phyloP scores from a whole-genome alignment of 1,140 invertebrate genomes.

The Aricia agestis region DNA sequence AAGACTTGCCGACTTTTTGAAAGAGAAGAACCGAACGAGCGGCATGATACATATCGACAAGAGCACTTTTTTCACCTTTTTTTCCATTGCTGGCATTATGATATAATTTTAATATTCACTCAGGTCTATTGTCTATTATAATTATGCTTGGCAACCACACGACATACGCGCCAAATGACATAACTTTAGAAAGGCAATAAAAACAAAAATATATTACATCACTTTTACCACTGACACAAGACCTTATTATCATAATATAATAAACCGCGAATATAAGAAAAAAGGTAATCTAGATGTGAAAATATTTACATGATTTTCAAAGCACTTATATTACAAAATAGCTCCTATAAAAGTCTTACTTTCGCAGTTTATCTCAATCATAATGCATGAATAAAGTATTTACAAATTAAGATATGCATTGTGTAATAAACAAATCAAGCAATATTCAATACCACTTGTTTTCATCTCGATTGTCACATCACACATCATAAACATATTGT shows the following conservation, averaged over 20 bases:
- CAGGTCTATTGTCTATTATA: background rate
- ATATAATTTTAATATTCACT: background rate
- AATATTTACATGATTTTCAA: background rate
- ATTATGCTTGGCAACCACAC: background rate
- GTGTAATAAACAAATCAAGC: background rate
- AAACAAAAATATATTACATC: background rate
- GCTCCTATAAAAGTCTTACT: background rate
- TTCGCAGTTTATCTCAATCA: background rate
- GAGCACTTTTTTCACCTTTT: too few relatives aligned
- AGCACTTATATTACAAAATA: background rate
- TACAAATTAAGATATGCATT: background rate
- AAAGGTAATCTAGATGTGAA: too few relatives aligned
- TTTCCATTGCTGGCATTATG: too few relatives aligned
- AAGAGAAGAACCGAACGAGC: too few relatives aligned
- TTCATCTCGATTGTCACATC: too few relatives aligned
- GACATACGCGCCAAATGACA: conserved; percentile 1
- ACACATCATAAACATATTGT: too few relatives aligned
- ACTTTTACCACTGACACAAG: background rate
- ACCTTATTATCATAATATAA: too few relatives aligned
- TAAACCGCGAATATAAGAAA: too few relatives aligned
- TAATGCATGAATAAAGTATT: background rate
- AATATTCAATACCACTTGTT: too few relatives aligned
- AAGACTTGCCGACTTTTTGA: too few relatives aligned
- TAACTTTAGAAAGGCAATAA: background rate
- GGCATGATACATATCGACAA: too few relatives aligned